phyloP scores from a whole-genome alignment of 2,113 vertebrate genomes.

The Thamnophis sirtalis region DNA sequence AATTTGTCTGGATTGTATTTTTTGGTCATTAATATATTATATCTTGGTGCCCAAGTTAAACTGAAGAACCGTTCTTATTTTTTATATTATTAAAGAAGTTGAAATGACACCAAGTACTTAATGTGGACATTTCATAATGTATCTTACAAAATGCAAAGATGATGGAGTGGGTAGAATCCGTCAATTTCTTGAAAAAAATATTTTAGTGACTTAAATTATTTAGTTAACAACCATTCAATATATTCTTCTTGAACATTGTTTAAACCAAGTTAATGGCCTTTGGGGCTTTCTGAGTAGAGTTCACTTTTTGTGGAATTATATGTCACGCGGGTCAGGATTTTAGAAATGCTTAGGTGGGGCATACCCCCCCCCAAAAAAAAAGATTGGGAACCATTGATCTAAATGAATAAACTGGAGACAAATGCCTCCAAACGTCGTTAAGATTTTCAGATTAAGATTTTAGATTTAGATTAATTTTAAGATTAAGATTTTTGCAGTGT shows the following conservation, averaged over 20 bases:
- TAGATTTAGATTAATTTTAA: too few relatives aligned
- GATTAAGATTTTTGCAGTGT: background rate
- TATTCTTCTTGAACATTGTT: background rate
- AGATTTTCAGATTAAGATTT: too few relatives aligned
- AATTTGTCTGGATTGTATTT: background rate
- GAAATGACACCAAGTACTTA: background rate
- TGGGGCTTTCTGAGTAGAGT: too few relatives aligned
- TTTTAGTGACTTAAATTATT: background rate
- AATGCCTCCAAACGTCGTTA: too few relatives aligned
- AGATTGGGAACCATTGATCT: too few relatives aligned
- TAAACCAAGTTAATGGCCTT: too few relatives aligned
- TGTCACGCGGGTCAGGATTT: too few relatives aligned
- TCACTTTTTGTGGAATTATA: too few relatives aligned
- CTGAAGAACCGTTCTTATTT: background rate
- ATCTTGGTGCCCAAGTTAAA: background rate
- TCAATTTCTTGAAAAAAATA: background rate
- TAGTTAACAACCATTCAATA: background rate
- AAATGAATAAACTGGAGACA: too few relatives aligned
- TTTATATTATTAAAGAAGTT: background rate
- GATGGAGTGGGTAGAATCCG: background rate
- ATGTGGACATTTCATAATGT: background rate
- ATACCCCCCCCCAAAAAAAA: too few relatives aligned
- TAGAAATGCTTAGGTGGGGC: too few relatives aligned
- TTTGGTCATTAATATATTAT: background rate
- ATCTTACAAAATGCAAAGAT: background rate